Evolutionary conservation across 2,888 invertebrate species (phyloP).

Genomic region (Cerastis leucographa): DNA sequence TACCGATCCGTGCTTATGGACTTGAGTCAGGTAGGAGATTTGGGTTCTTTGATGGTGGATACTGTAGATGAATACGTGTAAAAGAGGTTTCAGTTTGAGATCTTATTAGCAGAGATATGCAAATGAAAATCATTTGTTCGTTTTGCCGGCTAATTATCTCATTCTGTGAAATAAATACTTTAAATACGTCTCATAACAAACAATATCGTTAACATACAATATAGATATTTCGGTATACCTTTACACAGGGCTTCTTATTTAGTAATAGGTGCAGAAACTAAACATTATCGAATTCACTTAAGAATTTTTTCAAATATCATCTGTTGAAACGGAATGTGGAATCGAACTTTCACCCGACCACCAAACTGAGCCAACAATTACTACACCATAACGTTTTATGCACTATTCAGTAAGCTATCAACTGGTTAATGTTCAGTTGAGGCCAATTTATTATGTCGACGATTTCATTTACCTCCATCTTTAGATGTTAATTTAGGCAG

Average conservation of each 20-base stretch:
- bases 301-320: background rate
- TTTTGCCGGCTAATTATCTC: background rate
- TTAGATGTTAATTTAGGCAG: conserved; percentile 27
- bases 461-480: conserved; percentile 10
- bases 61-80: too few species aligned
- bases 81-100: too few species aligned
- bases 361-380: background rate
- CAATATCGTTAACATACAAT: background rate
- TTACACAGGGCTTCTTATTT: background rate
- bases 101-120: background rate
- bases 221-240: background rate
- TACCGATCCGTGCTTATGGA: conserved; percentile 71
- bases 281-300: background rate
- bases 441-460: background rate
- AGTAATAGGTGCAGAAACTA: background rate
- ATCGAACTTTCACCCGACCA: conserved; percentile 4
- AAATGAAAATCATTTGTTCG: background rate
- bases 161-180: background rate
- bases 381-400: background rate
- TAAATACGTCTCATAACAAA: background rate
- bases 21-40: conserved; percentile 78
- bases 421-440: conserved; percentile 3
- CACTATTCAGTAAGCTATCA: conserved; percentile 4
- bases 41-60: conserved; percentile 51
- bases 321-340: background rate